Conservation (phyloP, 2,113 vertebrate species). For the Trichechus manatus region DNA sequence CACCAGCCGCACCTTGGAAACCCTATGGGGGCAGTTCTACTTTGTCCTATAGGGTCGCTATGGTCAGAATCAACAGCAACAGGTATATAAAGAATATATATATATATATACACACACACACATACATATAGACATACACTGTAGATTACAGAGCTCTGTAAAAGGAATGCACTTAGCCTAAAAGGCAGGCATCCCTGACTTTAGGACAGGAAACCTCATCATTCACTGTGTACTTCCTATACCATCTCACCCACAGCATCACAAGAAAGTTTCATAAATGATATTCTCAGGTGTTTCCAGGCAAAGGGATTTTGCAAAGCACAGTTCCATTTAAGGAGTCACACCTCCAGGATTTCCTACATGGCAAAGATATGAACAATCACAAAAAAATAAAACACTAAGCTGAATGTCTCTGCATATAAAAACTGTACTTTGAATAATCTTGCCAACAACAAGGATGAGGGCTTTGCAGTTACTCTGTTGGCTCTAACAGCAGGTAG, state of each 20-base stretch:
- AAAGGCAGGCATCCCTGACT: neutral
- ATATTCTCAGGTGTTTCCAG: constrained; percentile 63
- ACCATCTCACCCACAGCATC: neutral
- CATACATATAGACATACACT: neutral
- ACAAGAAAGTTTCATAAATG: constrained; percentile 29
- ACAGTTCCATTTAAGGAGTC: constrained; percentile 35
- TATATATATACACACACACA: neutral
- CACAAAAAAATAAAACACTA: constrained; percentile 56
- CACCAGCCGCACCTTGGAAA: too few species aligned
- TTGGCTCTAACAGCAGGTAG: neutral
- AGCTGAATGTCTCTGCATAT: neutral
- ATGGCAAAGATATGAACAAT: neutral
- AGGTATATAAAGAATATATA: neutral
- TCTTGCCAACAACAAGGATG: neutral
- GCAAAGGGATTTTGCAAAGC: constrained; percentile 41
- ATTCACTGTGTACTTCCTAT: neutral
- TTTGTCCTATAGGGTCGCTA: too few species aligned
- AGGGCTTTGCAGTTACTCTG: neutral
- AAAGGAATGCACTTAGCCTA: neutral
- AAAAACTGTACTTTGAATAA: constrained; percentile 1
- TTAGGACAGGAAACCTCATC: neutral
- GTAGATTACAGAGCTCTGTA: neutral
- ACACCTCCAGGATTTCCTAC: constrained; percentile 21
- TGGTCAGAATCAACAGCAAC: too few species aligned
- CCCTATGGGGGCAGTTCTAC: too few species aligned